Base-by-base conservation (phyloP, 35 echinoderm and acorn worm genomes). In the Ophioderma brevispina region DNA sequence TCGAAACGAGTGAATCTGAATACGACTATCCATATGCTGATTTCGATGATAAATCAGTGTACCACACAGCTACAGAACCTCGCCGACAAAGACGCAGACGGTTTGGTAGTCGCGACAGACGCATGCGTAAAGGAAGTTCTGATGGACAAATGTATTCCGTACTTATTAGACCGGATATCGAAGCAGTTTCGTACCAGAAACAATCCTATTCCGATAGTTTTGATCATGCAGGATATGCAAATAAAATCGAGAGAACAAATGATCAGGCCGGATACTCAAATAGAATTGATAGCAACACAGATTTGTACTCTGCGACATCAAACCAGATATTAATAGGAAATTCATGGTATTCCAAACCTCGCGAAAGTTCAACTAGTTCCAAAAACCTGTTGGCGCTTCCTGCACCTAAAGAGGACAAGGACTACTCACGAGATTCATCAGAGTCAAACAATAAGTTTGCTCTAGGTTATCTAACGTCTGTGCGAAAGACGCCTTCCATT, bases 51-150 rank as follows among this genome's bases (percentile, higher is more conserved):
- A 70, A 25, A 25, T 1, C 17, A 70, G 23, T 3, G 1, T 30
- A 70, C 15, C 2, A 25, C 59, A 13, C 59, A 25, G 59, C 59
- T 3, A 70, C 59, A 8, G 59, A 70, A 70, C 59, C 59, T 4
- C 59, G 59, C 10, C 15, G 23, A 25, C 8, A 52, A 8, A 52
- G 46, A 52, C 5, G 23, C 15, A 70, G 28, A 70, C 59, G 59
- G n/a, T 70, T 70, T 70, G 59, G 59, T 70, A 70, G 59, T 70
- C 59, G 59, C 2, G 59, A 70, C n/a, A 70, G 59, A 70, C 59
- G 59, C 59, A 70, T 70, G 59, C 59, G 59, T 25, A 70, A 70
- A 70, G 59, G 59, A 6, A 70, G 59, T 25, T 70, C 59, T 70
- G 59, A 70, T 70, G 59, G 59, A 6, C 59, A 70, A 25, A 70